Conservation (phyloP, 2,797 vertebrate genomes). For the Brachyrhaphis roseni region DNA sequence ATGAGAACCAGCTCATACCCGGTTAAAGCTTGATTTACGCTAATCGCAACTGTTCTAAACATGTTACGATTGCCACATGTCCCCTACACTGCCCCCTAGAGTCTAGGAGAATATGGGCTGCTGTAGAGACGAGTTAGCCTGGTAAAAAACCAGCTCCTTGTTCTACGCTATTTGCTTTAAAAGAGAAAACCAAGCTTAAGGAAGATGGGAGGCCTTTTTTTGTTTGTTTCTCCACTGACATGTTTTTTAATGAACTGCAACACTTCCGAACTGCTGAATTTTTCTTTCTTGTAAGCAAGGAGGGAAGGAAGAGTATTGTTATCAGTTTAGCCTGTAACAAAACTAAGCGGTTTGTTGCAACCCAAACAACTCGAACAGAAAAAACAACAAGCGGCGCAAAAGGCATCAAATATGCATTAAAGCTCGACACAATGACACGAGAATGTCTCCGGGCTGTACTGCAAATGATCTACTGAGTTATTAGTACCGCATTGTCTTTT, state of each 20-base stretch:
- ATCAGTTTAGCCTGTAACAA: conserved; percentile 11
- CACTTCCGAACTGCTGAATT: not conserved
- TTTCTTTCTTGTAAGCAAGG: not conserved
- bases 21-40: not conserved
- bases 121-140: too few relatives aligned
- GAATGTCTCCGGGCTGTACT: conserved; percentile 6
- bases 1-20: too few relatives aligned
- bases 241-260: not conserved
- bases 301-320: not conserved
- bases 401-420: not conserved
- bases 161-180: too few relatives aligned
- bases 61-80: too few relatives aligned
- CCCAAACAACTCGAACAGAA: not conserved
- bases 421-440: conserved; percentile 1
- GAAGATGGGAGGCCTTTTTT: not conserved
- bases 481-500: conserved; percentile 10
- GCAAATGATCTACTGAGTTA: conserved; percentile 11
- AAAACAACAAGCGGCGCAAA: not conserved
- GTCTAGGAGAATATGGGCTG: too few relatives aligned
- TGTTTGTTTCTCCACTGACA: not conserved
- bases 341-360: conserved; percentile 1
- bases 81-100: too few relatives aligned
- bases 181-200: not conserved
- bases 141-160: too few relatives aligned
- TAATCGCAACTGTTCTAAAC: too few relatives aligned